Evolutionary conservation across 2,113 vertebrate genomes (phyloP).

Genomic region (Vicugna pacos): DNA sequence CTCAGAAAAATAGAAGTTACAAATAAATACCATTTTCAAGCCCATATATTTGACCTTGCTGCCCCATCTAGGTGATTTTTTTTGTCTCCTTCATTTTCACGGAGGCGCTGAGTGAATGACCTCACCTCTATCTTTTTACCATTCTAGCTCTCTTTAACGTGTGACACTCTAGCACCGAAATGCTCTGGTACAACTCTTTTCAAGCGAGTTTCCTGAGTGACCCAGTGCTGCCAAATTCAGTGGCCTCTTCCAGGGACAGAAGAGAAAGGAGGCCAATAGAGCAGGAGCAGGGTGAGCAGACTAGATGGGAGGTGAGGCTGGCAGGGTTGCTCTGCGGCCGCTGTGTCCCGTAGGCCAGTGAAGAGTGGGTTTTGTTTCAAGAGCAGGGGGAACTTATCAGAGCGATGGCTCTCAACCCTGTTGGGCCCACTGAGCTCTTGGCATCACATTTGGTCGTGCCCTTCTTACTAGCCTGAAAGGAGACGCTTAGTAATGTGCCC

Average conservation of each 20-base stretch:
- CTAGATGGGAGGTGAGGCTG: not conserved
- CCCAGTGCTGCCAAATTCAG: not conserved
- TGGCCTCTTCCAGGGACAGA: not conserved
- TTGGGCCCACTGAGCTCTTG: not conserved
- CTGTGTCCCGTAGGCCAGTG: not conserved
- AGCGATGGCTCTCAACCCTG: not conserved
- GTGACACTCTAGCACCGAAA: not conserved
- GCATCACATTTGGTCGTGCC: not conserved
- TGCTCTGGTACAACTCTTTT: not conserved
- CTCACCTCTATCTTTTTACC: not conserved
- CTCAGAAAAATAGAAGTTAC: not conserved
- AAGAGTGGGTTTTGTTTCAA: not conserved
- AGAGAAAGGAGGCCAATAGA: not conserved
- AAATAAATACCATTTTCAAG: not conserved
- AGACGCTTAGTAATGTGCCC: not conserved
- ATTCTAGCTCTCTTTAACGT: not conserved
- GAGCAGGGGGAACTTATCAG: not conserved
- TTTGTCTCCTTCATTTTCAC: not conserved
- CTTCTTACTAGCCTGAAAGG: not conserved
- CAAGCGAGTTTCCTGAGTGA: not conserved
- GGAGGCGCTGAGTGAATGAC: not conserved
- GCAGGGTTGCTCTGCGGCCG: not conserved
- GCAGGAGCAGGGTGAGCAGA: not conserved
- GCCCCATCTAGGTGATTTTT: not conserved
- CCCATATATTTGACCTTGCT: not conserved